Percentiles rank a stretch among this genome's conserved stretches.
Conservation (phyloP, 92 coral and sea anemone species). For the Porites lobata region DNA sequence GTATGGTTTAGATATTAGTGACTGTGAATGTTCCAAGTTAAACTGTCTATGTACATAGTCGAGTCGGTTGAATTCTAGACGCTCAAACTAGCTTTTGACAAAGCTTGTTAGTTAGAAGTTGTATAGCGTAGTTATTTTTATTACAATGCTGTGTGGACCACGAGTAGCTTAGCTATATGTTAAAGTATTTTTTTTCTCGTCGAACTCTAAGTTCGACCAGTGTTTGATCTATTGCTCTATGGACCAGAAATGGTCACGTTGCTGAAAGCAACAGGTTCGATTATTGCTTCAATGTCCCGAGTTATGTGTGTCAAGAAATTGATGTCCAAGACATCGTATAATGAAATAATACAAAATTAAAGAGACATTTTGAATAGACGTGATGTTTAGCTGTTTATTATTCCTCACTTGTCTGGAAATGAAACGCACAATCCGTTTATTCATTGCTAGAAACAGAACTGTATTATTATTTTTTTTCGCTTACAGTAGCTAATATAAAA, state of each 20-base stretch:
- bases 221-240: not conserved
- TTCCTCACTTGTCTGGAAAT: not conserved
- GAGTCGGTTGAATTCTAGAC: constrained; percentile 34
- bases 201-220: constrained; percentile 38
- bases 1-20: constrained; percentile 37
- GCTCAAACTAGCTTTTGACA: constrained; percentile 39
- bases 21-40: constrained; percentile 10
- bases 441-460: not conserved
- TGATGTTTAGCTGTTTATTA: constrained; percentile 4
- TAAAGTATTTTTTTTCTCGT: constrained; percentile 39
- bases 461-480: not conserved
- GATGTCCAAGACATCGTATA: constrained; percentile 29
- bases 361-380: constrained; percentile 25
- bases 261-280: constrained; percentile 44
- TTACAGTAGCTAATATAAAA: constrained; percentile 34
- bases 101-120: constrained; percentile 55
- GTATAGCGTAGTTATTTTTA: constrained; percentile 34
- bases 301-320: constrained; percentile 21
- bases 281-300: not conserved
- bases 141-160: not conserved
- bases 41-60: constrained; percentile 39
- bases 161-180: constrained; percentile 54
- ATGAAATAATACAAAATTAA: constrained; percentile 51
- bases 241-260: constrained; percentile 34
- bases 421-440: no score